phyloP scores from a whole-genome alignment of 2,888 invertebrate genomes.

The Ephialtes manifestator region DNA sequence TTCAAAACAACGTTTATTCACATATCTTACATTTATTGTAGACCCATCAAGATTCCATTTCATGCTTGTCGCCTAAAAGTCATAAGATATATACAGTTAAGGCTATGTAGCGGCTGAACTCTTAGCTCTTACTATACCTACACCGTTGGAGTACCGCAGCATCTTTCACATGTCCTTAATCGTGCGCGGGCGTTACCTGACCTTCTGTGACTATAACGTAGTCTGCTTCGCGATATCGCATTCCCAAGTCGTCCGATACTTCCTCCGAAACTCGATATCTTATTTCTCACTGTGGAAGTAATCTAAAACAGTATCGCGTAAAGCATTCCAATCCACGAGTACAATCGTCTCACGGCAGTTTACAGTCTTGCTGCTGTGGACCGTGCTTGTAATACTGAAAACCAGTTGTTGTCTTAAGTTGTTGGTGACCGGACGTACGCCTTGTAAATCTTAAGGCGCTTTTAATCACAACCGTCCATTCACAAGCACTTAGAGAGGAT shows the following conservation, averaged over 20 bases:
- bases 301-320: conserved; percentile 58
- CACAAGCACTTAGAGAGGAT: conserved; percentile 10
- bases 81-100: too few species aligned
- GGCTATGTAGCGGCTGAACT: too few species aligned
- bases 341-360: conserved; percentile 40
- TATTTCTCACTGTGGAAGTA: conserved; percentile 61
- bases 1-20: too few species aligned
- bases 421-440: conserved; percentile 47
- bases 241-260: conserved; percentile 45
- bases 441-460: conserved; percentile 31
- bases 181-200: conserved; percentile 57
- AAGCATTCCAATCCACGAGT: conserved; percentile 44
- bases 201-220: conserved; percentile 45
- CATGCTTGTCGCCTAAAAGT: too few species aligned
- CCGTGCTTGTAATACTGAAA: conserved; percentile 30
- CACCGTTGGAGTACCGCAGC: background rate
- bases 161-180: conserved; percentile 2
- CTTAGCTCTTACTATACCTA: background rate
- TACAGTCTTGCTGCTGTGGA: conserved; percentile 18
- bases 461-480: conserved; percentile 57
- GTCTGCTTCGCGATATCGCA: conserved; percentile 51
- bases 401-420: conserved; percentile 53
- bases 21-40: too few species aligned
- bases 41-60: too few species aligned
- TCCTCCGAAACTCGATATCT: conserved; percentile 60